Evolutionary conservation across 2,888 invertebrate genomes (phyloP), one percentile per base, ranked within the genome.

Genomic region (Lycaena phlaeas): DNA sequence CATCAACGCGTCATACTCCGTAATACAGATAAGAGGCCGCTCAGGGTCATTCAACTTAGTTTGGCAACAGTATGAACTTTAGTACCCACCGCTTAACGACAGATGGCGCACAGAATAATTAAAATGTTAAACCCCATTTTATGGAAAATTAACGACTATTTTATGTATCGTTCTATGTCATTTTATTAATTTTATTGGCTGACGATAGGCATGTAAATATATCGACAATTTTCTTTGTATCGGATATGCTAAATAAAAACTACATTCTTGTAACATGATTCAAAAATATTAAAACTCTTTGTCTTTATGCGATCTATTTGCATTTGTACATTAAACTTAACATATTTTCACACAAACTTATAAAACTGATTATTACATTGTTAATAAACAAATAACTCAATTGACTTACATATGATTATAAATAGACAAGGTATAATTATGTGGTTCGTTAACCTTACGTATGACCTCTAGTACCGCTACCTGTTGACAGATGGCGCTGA

Each of bases 31-130:
- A 70, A 70, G 59, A 57, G 50, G 53, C 29, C 22, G 34, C 2
- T 7, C 30, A 46, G 53, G 72, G 65, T 74, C 72, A 47, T 68
- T 69, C 62, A 64, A 58, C 77, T 58, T 30, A 62, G 67, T 81
- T 81, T 71, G 78, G 78, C 66, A 72, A 73, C 63, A 53, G 50
- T 50, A 63, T 75, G 79, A 81, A 75, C 79, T 68, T 73, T 77
- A 55, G 73, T 79, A 48, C 59, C 3, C 2, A 44, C 81, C 53
- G 49, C 46, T 62, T 44, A 52, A 27, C 48, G 44, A 54, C 46
- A 81, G 59, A 54, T 59, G 57, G 58, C 54, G 53, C 34, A 45
- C 11, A 40, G 28, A 9, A n/a, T 14, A 15, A n/a, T 15, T 15
- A 30, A 14, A n/a, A n/a, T n/a, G n/a, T n/a, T n/a, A n/a, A n/a